Base-by-base conservation (phyloP, 2,888 invertebrate genomes). In the Lithodes maja region DNA sequence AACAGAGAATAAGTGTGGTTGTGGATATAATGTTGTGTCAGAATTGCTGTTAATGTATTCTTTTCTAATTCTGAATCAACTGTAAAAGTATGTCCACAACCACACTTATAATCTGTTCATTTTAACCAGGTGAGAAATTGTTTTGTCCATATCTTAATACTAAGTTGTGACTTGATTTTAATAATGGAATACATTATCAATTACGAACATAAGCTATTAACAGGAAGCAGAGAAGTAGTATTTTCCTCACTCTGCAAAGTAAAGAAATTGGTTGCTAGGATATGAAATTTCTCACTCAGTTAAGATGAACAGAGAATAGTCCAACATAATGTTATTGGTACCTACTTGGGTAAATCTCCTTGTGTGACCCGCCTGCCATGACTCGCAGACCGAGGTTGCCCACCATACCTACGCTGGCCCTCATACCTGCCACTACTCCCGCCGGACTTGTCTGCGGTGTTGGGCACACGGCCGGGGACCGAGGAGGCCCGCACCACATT, bases 321-420 rank as follows among this genome's bases (percentile, higher is more conserved):
- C 61, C 12, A 61, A 7, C 7, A 61, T 7, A 7, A 12, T 12
- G 12, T 61, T 61, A 61, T 61, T 7, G 61, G 61, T 89, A 89
- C 88, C 77, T 89, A 89, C 88, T 75, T 89, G 88, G 88, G 88
- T 17, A 61, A 50, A 75, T 88, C 90, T 88, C 89, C 90, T 33
- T 84, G 90, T 52, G 88, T 89, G 53, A 89, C 82, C 54, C 90
- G 86, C 85, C 91, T 89, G 80, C 91, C 91, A 17, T 91, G 91
- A 89, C 90, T 90, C 61, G 91, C 91, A 61, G 91, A 91, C 75
- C 91, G 84, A 53, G 80, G 90, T 69, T 86, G 87, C 55, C 85
- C 88, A 78, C 81, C 83, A 82, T 86, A 83, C 86, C 84, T 90
- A 86, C 88, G 86, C 52, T 87, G 86, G 78, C 87, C 84, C 61